Base-by-base conservation (phyloP, 1,140 invertebrate genomes). In the Notospermus geniculatus region DNA sequence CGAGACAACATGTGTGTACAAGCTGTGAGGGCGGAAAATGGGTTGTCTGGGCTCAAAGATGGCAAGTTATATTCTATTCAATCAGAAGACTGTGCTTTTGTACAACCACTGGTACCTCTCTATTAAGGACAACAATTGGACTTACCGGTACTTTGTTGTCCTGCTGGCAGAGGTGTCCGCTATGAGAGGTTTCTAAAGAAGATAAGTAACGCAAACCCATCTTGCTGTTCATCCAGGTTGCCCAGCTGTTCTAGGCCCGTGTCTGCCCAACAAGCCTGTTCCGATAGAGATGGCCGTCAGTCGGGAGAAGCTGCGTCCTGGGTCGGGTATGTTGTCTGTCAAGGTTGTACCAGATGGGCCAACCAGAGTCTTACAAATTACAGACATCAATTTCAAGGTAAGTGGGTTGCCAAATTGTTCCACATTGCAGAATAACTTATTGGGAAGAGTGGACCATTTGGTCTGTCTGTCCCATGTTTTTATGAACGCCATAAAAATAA, bases 1-100 rank as follows among this genome's bases (percentile, higher is more conserved):
- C 73, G 94, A 74, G 86, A 86, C 56, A 92, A 91, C 79, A 88
- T 97, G 85, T 96, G 89, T 82, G 92, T 97, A 50, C 94, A 97
- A 73, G 84, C 85, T 0, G 86, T 86, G 70, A 87, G 88, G 73
- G 88, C 88, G 52, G 86, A 86, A 67, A 83, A 85, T 73, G 86
- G 86, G 59, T 72, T 89, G 15, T 80, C 85, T 60, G 32, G 32
- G 4, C 32, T 36, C 32, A 36, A 36, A 36, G 78, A 84, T 78
- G 88, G 88, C 85, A 77, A 71, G 66, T 71, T 11, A 32, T 19
- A 57, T 32, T n/a, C 5, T 19, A 55, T 45, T 2, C 27, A 30
- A n/a, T n/a, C n/a, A n/a, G n/a, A n/a, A 74, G 86, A 86, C 56
- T 92, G 91, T 79, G 88, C 97, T 85, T 96, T 88, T 82, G 92